These are phyloP conservation scores for Ischnus inquisitorius DNA, from an alignment of 2,888 invertebrate species.

Conservation along the genomic window DNA sequence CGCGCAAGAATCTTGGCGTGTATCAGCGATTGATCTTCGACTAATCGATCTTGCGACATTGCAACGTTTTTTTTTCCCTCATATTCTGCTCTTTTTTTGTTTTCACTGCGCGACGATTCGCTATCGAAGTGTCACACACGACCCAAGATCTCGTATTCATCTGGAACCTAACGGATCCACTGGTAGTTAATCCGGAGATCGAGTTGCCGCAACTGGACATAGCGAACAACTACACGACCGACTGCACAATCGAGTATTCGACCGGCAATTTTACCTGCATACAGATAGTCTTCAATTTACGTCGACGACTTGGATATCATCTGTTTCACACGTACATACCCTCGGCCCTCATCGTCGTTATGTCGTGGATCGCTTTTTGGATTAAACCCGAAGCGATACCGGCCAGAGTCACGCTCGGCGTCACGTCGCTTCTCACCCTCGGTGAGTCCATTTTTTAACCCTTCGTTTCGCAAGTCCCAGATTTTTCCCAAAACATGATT, in stretches of 20 bases:
- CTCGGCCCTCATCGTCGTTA: conserved; percentile 95
- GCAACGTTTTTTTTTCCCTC: neutral
- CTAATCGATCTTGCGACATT: neutral
- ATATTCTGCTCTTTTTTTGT: neutral
- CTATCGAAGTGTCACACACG: conserved; percentile 92
- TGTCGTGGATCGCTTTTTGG: conserved; percentile 99
- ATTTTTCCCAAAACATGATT: conserved; percentile 4
- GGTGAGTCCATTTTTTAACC: conserved; percentile 86
- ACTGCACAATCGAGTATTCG: conserved; percentile 94
- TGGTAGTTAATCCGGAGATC: conserved; percentile 95
- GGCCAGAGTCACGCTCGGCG: conserved; percentile 95
- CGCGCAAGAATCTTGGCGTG: neutral
- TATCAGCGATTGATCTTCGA: conserved; percentile 1
- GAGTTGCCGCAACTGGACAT: conserved; percentile 96
- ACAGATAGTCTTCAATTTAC: conserved; percentile 94
- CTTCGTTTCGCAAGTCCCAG: neutral
- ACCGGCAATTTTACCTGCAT: conserved; percentile 97
- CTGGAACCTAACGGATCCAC: conserved; percentile 95
- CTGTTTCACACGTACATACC: conserved; percentile 97
- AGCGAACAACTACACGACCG: conserved; percentile 94
- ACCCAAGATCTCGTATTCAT: conserved; percentile 95
- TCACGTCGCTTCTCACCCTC: conserved; percentile 94
- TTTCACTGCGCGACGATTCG: conserved; percentile 1
- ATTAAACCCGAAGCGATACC: conserved; percentile 97
- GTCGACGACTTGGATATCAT: conserved; percentile 94